Evolutionary conservation across 2,797 vertebrate species (phyloP), one percentile per base, ranked within the genome.

Genomic region (Holocentrus rufus): DNA sequence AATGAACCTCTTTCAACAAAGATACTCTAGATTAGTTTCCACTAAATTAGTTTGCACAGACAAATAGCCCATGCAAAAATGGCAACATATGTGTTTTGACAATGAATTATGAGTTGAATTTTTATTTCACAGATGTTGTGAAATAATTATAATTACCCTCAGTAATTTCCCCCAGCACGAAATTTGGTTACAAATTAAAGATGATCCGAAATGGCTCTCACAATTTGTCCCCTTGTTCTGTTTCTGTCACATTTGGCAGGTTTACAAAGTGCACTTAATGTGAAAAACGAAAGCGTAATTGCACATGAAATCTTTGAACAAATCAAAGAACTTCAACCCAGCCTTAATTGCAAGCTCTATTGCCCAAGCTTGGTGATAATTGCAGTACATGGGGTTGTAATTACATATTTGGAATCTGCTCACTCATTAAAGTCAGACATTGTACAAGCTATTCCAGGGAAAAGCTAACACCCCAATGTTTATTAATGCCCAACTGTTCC

Each of bases 341-440:
- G 60, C 69, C 58, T 49, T 85, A 81, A 89, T 83, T 89, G 70
- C 63, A 62, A 57, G 27, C 49, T 80, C 47, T 65, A 56, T 77
- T 69, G 64, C 61, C 20, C 55, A 34, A 75, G 50, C 57, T 74
- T 10, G 30, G 50, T 64, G 67, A 83, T 81, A 74, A 84, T 80
- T 83, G 34, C 63, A 67, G 57, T 70, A 52, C 39, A 70, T 68
- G 69, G 55, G 70, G 69, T 83, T 65, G 73, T 74, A 86, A 90
- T 89, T 69, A 84, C 72, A 72, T 72, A 76, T 75, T 70, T 65
- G 60, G 34, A 59, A 85, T 87, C 59, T 70, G 73, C 74, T 87
- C 76, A 85, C 79, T 78, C 57, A 70, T 34, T 72, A 85, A 80
- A 72, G 69, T n/a, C 47, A 79, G 60, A 83, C 69, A 74, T 73